Evolutionary conservation across 2,797 vertebrate species (phyloP).

Genomic region (Clarias fuscus): DNA sequence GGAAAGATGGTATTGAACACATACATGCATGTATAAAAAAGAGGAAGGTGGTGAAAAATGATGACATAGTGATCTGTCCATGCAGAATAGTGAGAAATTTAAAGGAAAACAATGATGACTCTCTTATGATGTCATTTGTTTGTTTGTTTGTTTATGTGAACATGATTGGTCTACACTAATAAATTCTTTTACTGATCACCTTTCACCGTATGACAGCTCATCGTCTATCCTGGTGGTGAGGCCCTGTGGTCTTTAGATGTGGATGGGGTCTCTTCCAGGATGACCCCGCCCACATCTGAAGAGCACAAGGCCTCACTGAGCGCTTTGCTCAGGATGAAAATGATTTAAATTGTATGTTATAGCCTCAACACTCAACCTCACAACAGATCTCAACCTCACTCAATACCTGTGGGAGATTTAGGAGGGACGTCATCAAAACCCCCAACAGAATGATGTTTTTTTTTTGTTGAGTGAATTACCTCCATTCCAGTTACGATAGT

Average conservation of each 20-base stretch:
- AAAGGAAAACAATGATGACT: background rate
- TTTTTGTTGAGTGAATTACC: background rate
- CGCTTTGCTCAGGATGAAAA: background rate
- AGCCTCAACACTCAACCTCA: background rate
- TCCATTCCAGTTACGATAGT: background rate
- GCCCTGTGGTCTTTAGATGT: too few species aligned
- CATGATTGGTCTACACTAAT: background rate
- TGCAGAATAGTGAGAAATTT: background rate
- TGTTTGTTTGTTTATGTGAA: background rate
- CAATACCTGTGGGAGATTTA: background rate
- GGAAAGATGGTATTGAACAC: background rate
- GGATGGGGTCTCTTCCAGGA: background rate
- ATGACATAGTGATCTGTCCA: background rate
- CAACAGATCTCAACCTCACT: background rate
- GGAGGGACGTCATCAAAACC: background rate
- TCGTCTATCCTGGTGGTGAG: background rate
- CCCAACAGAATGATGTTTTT: background rate
- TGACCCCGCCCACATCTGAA: background rate
- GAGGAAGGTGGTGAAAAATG: background rate
- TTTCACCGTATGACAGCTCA: background rate
- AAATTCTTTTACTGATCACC: background rate
- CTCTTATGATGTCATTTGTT: background rate
- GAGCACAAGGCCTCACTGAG: background rate
- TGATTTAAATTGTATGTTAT: background rate
- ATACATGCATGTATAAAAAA: background rate